Base-by-base conservation (phyloP, 64 coral and sea anemone genomes). In the Exaiptasia diaphana region DNA sequence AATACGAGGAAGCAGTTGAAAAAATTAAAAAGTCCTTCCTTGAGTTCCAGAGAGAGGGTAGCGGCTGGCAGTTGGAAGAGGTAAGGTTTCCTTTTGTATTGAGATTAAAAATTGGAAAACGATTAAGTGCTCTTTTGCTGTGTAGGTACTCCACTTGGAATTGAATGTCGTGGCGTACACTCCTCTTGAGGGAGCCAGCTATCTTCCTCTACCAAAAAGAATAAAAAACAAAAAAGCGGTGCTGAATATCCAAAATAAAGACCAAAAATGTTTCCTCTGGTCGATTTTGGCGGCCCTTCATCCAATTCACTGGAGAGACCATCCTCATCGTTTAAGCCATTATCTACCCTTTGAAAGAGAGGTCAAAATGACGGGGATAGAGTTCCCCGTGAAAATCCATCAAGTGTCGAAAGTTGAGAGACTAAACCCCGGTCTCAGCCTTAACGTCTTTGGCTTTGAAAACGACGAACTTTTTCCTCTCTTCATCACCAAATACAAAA, bases 41-140 rank as follows among this genome's bases (percentile, higher is more conserved):
- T 0, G 38, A 58, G n/a, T n/a, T n/a, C n/a, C n/a, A n/a, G n/a
- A 38, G 48, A 42, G 53, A 88, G 38, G 86, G 75, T 0, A 57
- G 44, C 2, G 86, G 86, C 17, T 81, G 65, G 76, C 54, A 62
- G 56, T 25, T 87, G 11, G 42, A 67, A 0, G 73, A 74, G 71
- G 71, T 74, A n/a, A n/a, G n/a, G n/a, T n/a, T n/a, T n/a, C n/a
- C n/a, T n/a, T n/a, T n/a, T n/a, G n/a, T n/a, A n/a, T n/a, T n/a
- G n/a, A n/a, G n/a, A n/a, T n/a, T n/a, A n/a, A n/a, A n/a, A n/a
- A n/a, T n/a, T n/a, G n/a, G n/a, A n/a, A n/a, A n/a, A n/a, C n/a
- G n/a, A n/a, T n/a, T n/a, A n/a, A n/a, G n/a, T n/a, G n/a, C n/a
- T n/a, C n/a, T n/a, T n/a, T n/a, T n/a, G n/a, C n/a, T n/a, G n/a